phyloP scores from a whole-genome alignment of 2,888 invertebrate genomes.

The Fabriciana adippe region DNA sequence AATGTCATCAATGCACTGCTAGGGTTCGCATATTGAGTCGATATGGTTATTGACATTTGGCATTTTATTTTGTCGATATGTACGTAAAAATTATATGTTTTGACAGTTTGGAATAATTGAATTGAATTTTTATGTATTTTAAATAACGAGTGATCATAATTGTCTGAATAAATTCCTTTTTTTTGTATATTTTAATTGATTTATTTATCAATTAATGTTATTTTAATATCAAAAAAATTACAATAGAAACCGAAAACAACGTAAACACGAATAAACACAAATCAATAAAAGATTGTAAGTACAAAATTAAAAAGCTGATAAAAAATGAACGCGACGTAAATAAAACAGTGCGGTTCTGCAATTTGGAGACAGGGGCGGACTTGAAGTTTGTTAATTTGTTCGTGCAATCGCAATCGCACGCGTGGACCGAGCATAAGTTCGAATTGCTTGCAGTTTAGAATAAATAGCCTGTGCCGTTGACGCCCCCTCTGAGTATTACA shows the following conservation, averaged over 20 bases:
- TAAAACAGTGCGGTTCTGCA: constrained; percentile 31
- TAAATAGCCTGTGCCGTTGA: constrained; percentile 49
- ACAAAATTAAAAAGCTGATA: constrained; percentile 27
- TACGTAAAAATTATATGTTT: not conserved
- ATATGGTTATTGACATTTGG: constrained; percentile 8
- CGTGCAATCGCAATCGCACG: constrained; percentile 51
- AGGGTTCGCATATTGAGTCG: constrained; percentile 44
- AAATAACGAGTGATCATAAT: no score
- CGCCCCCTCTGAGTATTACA: constrained; percentile 22
- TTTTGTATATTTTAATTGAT: no score
- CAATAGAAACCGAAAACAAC: not conserved
- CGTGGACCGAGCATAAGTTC: constrained; percentile 54
- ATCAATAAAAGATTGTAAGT: constrained; percentile 20
- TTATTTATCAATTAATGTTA: not conserved
- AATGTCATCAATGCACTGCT: constrained; percentile 79
- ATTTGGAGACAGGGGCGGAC: constrained; percentile 33
- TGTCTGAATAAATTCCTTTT: no score
- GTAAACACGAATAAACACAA: constrained; percentile 8
- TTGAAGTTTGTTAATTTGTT: constrained; percentile 64
- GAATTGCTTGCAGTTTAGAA: constrained; percentile 60
- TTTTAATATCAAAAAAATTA: not conserved
- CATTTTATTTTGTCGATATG: not conserved
- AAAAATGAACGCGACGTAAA: constrained; percentile 35
- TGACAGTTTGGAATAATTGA: not conserved
- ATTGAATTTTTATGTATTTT: no score